Base-by-base conservation (phyloP, 2,888 invertebrate species). In the Eumacrocentrus americanus region DNA sequence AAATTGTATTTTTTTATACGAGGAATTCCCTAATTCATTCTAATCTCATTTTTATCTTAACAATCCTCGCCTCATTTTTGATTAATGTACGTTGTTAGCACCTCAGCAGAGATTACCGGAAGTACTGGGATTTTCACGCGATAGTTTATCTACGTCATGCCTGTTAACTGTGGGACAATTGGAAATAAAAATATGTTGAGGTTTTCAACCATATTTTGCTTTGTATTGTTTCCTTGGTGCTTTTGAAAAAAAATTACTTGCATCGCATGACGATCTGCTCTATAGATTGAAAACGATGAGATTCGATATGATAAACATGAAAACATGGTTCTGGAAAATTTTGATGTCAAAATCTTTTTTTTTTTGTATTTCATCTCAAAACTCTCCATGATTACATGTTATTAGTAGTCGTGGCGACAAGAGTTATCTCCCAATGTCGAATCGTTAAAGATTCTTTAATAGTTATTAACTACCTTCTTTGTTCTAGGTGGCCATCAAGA, bases 401-500 rank as follows among this genome's bases (percentile, higher is more conserved):
- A n/a, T n/a, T n/a, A n/a, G n/a, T n/a, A n/a, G n/a, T n/a, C n/a
- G n/a, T n/a, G n/a, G n/a, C n/a, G n/a, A n/a, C n/a, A n/a, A n/a
- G n/a, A n/a, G 6, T 23, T 9, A 29, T 53, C 14, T n/a, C 2
- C 14, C n/a, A 5, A 12, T 6, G 23, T 12, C n/a, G 11, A 18
- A 18, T n/a, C 11, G 12, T 25, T 18, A 29, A 38, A 22, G 40
- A 40, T 42, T 12, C 25, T 58, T 60, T 14, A 48, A 4, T 48
- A 34, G 9, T 48, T 61, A 18, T 11, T n/a, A 18, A 35, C 2
- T 22, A 48, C 55, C 20, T 11, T 48, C 54, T 62, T 67, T 67
- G 44, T 87, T 87, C 4, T 85, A 95, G 95, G 95, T 96, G 82
- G 96, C 96, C 76, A 94, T 96, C 76, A 96, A 97, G 86, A 95